A percentile compares a stretch with the other conserved stretches of the same genome.
Evolutionary conservation across 1,140 invertebrate genomes (phyloP).

Genomic region (Metopolophium dirhodum): DNA sequence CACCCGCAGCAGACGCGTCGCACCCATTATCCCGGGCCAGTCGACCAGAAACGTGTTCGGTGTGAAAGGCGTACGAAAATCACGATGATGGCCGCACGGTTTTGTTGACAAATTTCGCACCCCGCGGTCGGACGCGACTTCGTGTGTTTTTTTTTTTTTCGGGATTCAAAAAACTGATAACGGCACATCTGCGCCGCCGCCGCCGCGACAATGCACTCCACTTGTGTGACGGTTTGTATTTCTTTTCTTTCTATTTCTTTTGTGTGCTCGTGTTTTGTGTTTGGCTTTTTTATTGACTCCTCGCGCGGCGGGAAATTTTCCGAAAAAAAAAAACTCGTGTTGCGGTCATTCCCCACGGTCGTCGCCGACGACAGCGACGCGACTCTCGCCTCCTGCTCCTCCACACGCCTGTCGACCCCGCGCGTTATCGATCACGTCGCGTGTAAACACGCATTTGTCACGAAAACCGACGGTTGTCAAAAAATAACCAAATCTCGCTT

Average conservation of each 20-base stretch:
- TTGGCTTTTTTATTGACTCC: constrained; percentile 36
- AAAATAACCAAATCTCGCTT: background rate
- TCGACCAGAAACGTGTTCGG: constrained; percentile 54
- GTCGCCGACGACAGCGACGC: background rate
- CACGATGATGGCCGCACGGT: constrained; percentile 29
- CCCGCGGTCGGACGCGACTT: background rate
- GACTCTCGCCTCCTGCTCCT: background rate
- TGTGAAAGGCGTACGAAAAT: constrained; percentile 45
- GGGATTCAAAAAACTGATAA: constrained; percentile 52
- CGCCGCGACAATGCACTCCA: background rate
- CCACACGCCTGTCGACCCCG: background rate
- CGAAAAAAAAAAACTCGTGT: constrained; percentile 3
- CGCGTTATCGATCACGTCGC: constrained; percentile 35
- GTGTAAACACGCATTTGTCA: constrained; percentile 31
- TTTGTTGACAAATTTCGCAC: constrained; percentile 57
- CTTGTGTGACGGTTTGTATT: constrained; percentile 38
- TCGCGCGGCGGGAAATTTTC: constrained; percentile 3
- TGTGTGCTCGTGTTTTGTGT: too few species aligned
- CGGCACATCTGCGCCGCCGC: constrained; percentile 39
- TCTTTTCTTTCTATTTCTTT: constrained; percentile 5
- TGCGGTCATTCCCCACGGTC: constrained; percentile 26
- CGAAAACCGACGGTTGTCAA: constrained; percentile 24
- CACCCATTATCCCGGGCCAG: constrained; percentile 16
- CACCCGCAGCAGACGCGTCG: background rate
- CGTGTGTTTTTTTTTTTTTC: constrained; percentile 6